Conservation (phyloP, 2,113 vertebrate species). For the Halichoeres trimaculatus region DNA sequence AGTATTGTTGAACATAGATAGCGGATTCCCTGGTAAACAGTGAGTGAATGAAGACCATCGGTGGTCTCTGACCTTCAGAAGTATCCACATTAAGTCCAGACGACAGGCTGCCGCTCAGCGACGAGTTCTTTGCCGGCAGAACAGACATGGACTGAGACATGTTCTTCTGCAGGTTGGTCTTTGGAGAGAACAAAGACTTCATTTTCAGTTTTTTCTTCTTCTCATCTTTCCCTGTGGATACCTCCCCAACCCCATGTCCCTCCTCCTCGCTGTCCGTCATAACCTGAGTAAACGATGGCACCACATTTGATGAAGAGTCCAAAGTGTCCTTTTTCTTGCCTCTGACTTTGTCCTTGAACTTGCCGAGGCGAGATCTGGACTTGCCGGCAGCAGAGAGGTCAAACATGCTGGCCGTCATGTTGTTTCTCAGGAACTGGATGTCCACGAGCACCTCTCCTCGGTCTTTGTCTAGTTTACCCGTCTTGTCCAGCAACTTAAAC, state of each 20-base stretch:
- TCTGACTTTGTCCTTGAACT: constrained; percentile 93
- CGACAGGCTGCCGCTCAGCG: constrained; percentile 76
- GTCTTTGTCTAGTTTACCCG: constrained; percentile 92
- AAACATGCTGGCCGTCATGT: constrained; percentile 97
- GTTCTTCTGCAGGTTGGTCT: constrained; percentile 88
- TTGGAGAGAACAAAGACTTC: constrained; percentile 88
- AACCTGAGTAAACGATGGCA: constrained; percentile 80
- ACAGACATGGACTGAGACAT: constrained; percentile 95
- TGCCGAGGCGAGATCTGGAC: constrained; percentile 89
- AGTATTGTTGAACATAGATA: too few species aligned
- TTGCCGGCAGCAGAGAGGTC: constrained; percentile 93
- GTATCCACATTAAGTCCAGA: constrained; percentile 82
- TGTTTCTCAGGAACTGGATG: constrained; percentile 94
- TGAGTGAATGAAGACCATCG: too few species aligned
- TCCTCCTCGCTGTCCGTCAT: constrained; percentile 91
- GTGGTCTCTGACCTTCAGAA: constrained; percentile 66
- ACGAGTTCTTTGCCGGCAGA: constrained; percentile 70
- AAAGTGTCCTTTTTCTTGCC: constrained; percentile 87
- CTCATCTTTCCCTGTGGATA: constrained; percentile 59
- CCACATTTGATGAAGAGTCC: constrained; percentile 81
- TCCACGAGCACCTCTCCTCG: constrained; percentile 93
- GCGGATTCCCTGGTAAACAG: not conserved
- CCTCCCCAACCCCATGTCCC: constrained; percentile 24
- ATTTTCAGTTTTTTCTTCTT: constrained; percentile 89
- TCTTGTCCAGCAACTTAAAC: constrained; percentile 91